Base-by-base conservation (phyloP, 2,888 invertebrate species). In the Hirtodrosophila confusa region DNA sequence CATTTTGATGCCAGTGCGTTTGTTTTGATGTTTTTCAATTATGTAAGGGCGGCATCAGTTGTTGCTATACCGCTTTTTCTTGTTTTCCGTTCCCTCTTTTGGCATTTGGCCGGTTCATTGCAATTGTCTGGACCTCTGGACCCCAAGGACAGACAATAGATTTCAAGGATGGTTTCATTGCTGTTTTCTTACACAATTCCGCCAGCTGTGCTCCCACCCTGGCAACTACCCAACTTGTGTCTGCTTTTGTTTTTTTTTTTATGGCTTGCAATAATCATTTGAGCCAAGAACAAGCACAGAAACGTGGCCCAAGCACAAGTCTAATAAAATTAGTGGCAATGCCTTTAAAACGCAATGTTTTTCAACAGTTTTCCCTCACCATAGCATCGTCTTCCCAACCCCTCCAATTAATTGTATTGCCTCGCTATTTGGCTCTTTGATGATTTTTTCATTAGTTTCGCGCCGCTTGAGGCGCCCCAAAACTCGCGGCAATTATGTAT, bases 11-110 rank as follows among this genome's bases (percentile, higher is more conserved):
- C 62, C 65, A 48, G 36, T 33, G 58, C 57, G 50, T 75, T 69
- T 73, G 69, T 83, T 88, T 88, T 88, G 78, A 84, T 84, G 88
- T 80, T 84, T 88, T 84, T 84, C 84, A 84, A 84, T 84, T 84
- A 80, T 68, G 64, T 69, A 57, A 67, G 76, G 73, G 56, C 48
- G 51, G 55, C 72, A 74, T 66, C 77, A 74, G 65, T 78, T 74
- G 82, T 62, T 61, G 39, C 11, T 40, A 24, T 49, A 55, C 11
- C 40, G 43, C 17, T 44, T 17, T 11, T 24, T 43, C 23, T 33
- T 43, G 56, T 56, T 39, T 44, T 45, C 58, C 17, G 17, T 61
- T 54, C 36, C 36, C 33, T 43, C 40, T 48, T 44, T 49, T 49
- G 56, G 49, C 39, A 64, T 72, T 74, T 80, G 74, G 48, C 36